phyloP scores from a whole-genome alignment of 1,140 invertebrate genomes.

The Dufourea novaeangliae region DNA sequence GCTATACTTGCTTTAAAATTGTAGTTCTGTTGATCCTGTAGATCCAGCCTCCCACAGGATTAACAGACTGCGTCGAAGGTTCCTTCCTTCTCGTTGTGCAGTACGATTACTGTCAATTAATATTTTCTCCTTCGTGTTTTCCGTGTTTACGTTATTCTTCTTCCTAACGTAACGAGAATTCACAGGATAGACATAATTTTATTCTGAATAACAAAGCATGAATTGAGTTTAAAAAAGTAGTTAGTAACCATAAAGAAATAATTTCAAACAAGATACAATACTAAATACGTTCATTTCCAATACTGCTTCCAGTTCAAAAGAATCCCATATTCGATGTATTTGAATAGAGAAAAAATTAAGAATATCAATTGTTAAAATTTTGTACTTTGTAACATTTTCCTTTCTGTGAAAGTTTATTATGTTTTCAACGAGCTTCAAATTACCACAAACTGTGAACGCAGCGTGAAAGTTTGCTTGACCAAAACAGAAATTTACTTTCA shows the following conservation, averaged over 20 bases:
- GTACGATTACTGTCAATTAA: conserved; percentile 33
- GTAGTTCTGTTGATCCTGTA: conserved; percentile 8
- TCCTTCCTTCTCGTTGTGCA: conserved; percentile 37
- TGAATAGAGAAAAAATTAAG: not conserved
- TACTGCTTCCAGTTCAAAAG: not conserved
- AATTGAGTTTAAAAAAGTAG: not conserved
- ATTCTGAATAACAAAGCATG: not conserved
- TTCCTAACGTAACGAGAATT: not conserved
- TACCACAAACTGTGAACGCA: conserved; percentile 46
- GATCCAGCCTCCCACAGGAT: conserved; percentile 23
- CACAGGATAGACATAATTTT: not conserved
- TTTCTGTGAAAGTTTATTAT: not conserved
- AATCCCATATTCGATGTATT: not conserved
- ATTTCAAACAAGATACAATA: not conserved
- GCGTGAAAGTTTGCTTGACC: conserved; percentile 54
- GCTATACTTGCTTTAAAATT: conserved; percentile 8
- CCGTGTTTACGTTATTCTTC: not conserved
- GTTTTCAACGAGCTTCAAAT: not conserved
- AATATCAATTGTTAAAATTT: conserved; percentile 12
- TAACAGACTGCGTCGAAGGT: not conserved
- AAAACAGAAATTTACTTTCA: conserved; percentile 66
- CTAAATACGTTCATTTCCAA: not conserved
- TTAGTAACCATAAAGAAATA: not conserved
- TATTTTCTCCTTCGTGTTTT: not conserved
- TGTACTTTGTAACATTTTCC: not conserved